Conservation (phyloP, 2,113 vertebrate species). For the Chaetodon auriga region DNA sequence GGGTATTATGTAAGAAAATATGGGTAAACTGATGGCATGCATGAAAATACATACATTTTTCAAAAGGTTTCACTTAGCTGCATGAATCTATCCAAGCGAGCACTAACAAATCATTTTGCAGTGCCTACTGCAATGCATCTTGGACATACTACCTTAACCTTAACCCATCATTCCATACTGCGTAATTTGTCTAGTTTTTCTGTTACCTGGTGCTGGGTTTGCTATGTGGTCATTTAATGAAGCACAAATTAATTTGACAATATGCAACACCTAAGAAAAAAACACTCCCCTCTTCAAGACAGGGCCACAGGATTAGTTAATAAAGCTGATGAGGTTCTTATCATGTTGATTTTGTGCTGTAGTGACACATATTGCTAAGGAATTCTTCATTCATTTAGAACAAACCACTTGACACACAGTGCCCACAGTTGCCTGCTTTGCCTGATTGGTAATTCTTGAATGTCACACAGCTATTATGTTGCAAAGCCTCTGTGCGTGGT, state of each 20-base stretch:
- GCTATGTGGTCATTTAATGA: neutral
- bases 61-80: too few relatives aligned
- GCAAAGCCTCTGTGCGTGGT: neutral
- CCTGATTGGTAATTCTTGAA: neutral
- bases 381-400: neutral
- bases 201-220: neutral
- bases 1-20: neutral
- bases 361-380: neutral
- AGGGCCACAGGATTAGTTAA: neutral
- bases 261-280: neutral
- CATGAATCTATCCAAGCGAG: neutral
- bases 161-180: too few relatives aligned
- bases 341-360: neutral
- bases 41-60: neutral
- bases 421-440: neutral
- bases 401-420: neutral
- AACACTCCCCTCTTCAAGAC: too few relatives aligned
- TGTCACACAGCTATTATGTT: neutral
- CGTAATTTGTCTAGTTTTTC: neutral
- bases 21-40: neutral
- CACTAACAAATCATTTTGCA: neutral
- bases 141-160: too few relatives aligned
- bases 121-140: neutral
- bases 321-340: neutral
- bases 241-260: neutral